Base-by-base conservation (phyloP, 2,113 vertebrate species). In the Gymnocephalus cernua region DNA sequence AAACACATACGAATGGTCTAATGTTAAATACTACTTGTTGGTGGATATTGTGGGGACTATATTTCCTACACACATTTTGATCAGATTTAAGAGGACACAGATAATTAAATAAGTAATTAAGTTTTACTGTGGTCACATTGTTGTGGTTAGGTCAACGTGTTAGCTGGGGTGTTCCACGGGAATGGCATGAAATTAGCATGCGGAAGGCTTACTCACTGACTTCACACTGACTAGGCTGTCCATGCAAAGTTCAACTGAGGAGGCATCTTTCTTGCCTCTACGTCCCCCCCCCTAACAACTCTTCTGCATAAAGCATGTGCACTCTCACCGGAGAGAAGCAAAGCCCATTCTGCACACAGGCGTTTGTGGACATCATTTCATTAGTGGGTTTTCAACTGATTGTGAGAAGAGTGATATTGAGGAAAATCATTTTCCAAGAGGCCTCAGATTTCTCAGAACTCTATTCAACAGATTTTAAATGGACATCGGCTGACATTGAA, bases 131-230 rank as follows among this genome's bases (percentile, higher is more conserved):
- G 50, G 84, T 85, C 51, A 48, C 57, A 80, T 29, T 12, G 44
- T 11, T 19, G 15, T 27, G 62, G 38, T 44, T 23, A 21, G 44
- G 59, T 79, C 85, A 83, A 85, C 79, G 86, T 89, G 78, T 91
- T 70, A 91, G 85, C 63, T 58, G n/a, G 29, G 45, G 18, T 15
- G 18, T 32, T 25, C 45, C 16, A 25, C 2, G 15, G 57, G 54
- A 51, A 61, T 79, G 68, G 77, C 77, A 79, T 77, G 82, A 53
- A 64, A 92, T 92, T 82, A 89, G 59, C 88, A 92, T 89, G 56
- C 84, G 80, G 89, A 90, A 83, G 73, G 50, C 54, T 69, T 5
- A 3, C 38, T 77, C 16, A 32, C 19, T 45, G 41, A 64, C 41
- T 77, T 74, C 82, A 71, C 64, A 64, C 77, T 38, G 58, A 57